These are phyloP conservation scores for Leptinotarsa juncta DNA, from an alignment of 2,888 invertebrate genomes.

Conservation along the genomic window DNA sequence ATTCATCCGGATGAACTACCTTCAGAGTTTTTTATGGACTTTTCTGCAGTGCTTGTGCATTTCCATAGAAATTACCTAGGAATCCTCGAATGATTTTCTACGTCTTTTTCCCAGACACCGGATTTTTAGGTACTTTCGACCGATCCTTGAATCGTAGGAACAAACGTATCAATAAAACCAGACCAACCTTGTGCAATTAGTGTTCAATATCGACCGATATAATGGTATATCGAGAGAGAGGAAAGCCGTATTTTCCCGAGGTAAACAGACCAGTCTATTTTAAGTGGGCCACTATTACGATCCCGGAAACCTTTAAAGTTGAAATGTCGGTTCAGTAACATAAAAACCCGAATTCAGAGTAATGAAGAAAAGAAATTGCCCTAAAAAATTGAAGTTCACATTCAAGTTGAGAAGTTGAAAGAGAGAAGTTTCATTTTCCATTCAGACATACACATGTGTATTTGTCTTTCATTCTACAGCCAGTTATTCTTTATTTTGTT, in stretches of 20 bases:
- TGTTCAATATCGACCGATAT: not conserved
- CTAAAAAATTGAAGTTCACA: not conserved
- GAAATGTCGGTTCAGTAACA: not conserved
- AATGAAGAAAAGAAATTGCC: not conserved
- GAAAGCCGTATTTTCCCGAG: conserved; percentile 14
- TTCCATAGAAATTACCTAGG: not conserved
- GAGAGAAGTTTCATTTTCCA: no score
- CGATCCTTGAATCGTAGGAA: not conserved
- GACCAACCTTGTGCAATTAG: conserved; percentile 1
- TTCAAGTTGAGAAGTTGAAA: no score
- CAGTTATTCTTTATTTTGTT: no score
- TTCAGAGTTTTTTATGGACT: no score
- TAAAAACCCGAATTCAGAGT: not conserved
- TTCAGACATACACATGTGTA: no score
- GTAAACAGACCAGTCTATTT: conserved; percentile 13
- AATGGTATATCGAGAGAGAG: conserved; percentile 5
- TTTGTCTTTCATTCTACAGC: no score
- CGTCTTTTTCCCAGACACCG: not conserved
- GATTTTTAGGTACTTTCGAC: not conserved
- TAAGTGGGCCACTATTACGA: conserved; percentile 10
- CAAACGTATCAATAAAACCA: not conserved
- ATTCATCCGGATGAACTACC: no score
- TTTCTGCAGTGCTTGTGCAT: no score
- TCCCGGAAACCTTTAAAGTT: conserved; percentile 14
- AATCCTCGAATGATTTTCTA: not conserved